Base-by-base conservation (phyloP, 2,888 invertebrate species). In the Pyrgus malvae region DNA sequence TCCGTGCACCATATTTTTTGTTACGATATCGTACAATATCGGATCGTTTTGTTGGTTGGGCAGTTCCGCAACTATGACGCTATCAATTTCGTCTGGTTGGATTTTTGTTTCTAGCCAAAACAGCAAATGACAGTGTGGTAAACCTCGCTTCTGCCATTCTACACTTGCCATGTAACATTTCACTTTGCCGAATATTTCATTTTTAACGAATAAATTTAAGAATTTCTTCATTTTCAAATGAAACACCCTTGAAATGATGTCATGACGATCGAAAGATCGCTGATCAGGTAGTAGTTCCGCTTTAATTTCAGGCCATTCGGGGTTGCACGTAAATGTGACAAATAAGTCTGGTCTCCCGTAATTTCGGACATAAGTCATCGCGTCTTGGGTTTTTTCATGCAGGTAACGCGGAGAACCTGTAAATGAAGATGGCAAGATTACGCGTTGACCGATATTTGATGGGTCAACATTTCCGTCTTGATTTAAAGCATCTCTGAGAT, bases 331-430 rank as follows among this genome's bases (percentile, higher is more conserved):
- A n/a, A n/a, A 35, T 5, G 33, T 35, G 14, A 35, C 7, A 21
- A 21, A 40, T 16, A 35, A 16, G 33, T 35, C 33, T 12, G 44
- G 56, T 33, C 45, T 44, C 9, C 74, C 60, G 63, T 58, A 51
- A 70, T 72, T 4, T 70, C 70, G 11, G 58, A 50, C 46, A 59
- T 74, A 56, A 70, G 75, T 50, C 66, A 64, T 17, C 62, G 62
- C 64, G 16, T 64, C 65, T 40, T 66, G 65, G 0, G 59, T 61
- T 42, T 68, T 57, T 42, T 65, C 64, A 19, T 65, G 59, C 21
- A 65, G 16, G 35, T 53, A 60, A 25, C 60, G 31, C 27, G 66
- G 65, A 38, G 56, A 57, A 14, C 59, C 61, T 1, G 56, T 61
- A 29, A 62, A 68, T 50, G 65, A 64, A 1, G 67, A 65, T 14